These are phyloP conservation scores for Heterodera carotae DNA, from an alignment of 1,140 invertebrate genomes.

Conservation along the genomic window DNA sequence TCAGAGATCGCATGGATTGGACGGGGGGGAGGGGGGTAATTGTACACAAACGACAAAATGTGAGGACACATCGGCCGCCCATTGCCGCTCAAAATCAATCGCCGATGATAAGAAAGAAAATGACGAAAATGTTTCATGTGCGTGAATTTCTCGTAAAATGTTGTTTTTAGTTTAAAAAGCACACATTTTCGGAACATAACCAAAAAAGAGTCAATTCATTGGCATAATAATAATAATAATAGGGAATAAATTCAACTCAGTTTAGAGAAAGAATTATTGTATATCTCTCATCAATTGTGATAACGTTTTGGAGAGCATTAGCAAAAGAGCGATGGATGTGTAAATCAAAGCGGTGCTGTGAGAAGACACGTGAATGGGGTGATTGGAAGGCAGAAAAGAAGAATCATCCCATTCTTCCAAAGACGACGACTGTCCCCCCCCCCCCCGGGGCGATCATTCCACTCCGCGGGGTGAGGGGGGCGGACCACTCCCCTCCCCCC, in stretches of 20 bases:
- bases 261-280: too few species aligned
- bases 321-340: too few species aligned
- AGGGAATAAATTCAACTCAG: too few species aligned
- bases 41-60: not conserved
- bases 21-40: not conserved
- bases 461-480: too few species aligned
- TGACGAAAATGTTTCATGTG: not conserved
- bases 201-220: too few species aligned
- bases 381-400: not conserved
- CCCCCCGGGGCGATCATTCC: not conserved
- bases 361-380: not conserved
- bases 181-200: not conserved
- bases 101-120: not conserved
- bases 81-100: not conserved
- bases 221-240: too few species aligned
- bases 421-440: not conserved
- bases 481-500: too few species aligned
- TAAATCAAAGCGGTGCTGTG: not conserved
- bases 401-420: not conserved
- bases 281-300: too few species aligned
- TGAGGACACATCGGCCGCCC: not conserved
- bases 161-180: not conserved
- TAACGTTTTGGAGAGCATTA: too few species aligned
- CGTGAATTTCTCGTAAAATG: not conserved
- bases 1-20: not conserved